phyloP scores from a whole-genome alignment of 2,888 invertebrate species.

The Volucella zonaria region DNA sequence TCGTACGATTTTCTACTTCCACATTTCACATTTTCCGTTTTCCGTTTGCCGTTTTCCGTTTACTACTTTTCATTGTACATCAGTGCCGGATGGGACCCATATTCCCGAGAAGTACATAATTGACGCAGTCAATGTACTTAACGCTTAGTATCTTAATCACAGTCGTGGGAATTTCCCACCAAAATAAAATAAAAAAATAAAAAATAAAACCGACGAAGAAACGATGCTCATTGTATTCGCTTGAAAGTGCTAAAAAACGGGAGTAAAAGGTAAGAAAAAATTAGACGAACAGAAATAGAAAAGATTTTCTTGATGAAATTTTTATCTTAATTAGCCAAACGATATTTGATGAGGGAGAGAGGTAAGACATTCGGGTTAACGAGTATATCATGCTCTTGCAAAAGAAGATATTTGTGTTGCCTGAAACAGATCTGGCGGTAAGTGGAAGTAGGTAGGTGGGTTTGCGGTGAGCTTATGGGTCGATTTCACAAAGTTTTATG shows the following conservation, averaged over 20 bases:
- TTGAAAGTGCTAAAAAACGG: constrained; percentile 33
- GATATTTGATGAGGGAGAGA: background rate
- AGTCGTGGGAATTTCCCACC: constrained; percentile 67
- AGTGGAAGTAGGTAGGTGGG: too few relatives aligned
- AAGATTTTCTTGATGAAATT: constrained; percentile 45
- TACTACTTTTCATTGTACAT: constrained; percentile 25
- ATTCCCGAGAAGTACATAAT: background rate
- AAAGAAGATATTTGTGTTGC: too few relatives aligned
- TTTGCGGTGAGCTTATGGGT: too few relatives aligned
- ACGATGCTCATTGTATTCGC: constrained; percentile 41
- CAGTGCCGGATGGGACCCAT: background rate
- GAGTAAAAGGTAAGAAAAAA: background rate
- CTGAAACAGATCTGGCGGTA: too few relatives aligned
- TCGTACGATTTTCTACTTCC: too few relatives aligned
- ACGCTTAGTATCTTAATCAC: constrained; percentile 49
- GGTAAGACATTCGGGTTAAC: background rate
- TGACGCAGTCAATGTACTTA: constrained; percentile 54
- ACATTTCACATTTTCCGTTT: constrained; percentile 31
- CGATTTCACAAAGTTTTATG: too few relatives aligned
- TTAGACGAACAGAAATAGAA: background rate
- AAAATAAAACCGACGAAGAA: constrained; percentile 31
- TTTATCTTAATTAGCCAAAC: constrained; percentile 30
- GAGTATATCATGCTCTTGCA: too few relatives aligned
- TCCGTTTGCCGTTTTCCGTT: constrained; percentile 32
- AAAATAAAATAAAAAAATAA: constrained; percentile 15